phyloP scores from a whole-genome alignment of 2,888 invertebrate species.

The Euclidia mi region DNA sequence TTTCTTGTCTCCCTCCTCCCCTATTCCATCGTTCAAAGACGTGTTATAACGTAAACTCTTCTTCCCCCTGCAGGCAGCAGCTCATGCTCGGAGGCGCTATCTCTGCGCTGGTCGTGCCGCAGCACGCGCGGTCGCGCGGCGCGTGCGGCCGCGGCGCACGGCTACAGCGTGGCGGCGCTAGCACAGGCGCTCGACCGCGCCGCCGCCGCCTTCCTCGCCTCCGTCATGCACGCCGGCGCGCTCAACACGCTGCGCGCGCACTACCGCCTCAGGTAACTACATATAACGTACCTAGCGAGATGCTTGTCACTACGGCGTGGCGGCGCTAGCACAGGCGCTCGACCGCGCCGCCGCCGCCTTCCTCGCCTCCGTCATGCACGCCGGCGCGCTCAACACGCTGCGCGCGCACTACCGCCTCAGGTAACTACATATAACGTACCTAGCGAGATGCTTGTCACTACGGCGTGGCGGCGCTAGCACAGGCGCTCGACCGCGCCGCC shows the following conservation, averaged over 20 bases:
- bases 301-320: conserved; percentile 96
- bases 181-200: conserved; percentile 97
- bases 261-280: conserved; percentile 92
- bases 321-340: conserved; percentile 96
- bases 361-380: conserved; percentile 94
- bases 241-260: conserved; percentile 95
- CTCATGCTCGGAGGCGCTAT: neutral
- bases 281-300: too few relatives aligned
- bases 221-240: conserved; percentile 95
- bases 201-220: conserved; percentile 95
- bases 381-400: conserved; percentile 94
- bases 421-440: too few relatives aligned
- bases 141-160: conserved; percentile 93
- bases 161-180: conserved; percentile 96
- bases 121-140: conserved; percentile 94
- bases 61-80: too few relatives aligned
- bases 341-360: conserved; percentile 96
- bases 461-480: conserved; percentile 96
- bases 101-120: conserved; percentile 92
- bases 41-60: too few relatives aligned
- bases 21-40: too few relatives aligned
- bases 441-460: too few relatives aligned
- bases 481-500: conserved; percentile 95
- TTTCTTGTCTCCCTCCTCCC: too few relatives aligned
- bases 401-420: conserved; percentile 94